Conservation (phyloP, 2,113 vertebrate species). For the cattle (Bos taurus) region DNA sequence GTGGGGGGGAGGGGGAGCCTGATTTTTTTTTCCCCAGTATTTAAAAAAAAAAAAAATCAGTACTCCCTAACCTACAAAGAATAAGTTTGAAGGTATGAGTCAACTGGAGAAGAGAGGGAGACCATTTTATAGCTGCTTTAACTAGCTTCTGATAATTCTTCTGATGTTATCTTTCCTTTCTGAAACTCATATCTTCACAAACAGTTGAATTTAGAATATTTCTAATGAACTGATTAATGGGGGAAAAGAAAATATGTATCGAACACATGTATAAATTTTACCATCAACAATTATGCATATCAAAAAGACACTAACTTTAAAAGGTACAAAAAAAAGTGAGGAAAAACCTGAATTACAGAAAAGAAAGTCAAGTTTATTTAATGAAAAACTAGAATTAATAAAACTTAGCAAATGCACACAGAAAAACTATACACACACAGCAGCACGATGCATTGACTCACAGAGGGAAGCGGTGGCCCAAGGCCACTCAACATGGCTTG, state of each 20-base stretch:
- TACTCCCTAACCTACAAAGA: constrained; percentile 61
- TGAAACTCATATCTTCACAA: constrained; percentile 70
- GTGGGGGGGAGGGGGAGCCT: constrained; percentile 8
- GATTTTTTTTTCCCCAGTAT: constrained; percentile 17
- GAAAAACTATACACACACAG: constrained; percentile 82
- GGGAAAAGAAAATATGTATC: constrained; percentile 70
- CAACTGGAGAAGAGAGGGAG: constrained; percentile 47
- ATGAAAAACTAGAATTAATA: constrained; percentile 98
- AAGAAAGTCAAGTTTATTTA: constrained; percentile 98
- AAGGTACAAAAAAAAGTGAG: constrained; percentile 79
- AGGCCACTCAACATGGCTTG: constrained; percentile 55
- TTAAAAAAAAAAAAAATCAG: not conserved
- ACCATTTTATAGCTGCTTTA: constrained; percentile 60
- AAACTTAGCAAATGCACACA: constrained; percentile 90
- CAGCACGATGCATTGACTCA: not conserved
- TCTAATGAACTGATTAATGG: constrained; percentile 78
- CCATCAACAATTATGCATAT: constrained; percentile 79
- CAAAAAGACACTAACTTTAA: constrained; percentile 81
- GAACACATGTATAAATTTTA: constrained; percentile 77
- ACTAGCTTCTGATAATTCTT: constrained; percentile 65
- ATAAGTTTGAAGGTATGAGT: constrained; percentile 60
- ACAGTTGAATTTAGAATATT: constrained; percentile 78
- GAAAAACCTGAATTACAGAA: constrained; percentile 90
- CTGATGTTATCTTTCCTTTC: constrained; percentile 62
- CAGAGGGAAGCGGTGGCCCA: constrained; percentile 3